phyloP scores from a whole-genome alignment of 2,113 vertebrate species.

The Pseudopipra pipra region DNA sequence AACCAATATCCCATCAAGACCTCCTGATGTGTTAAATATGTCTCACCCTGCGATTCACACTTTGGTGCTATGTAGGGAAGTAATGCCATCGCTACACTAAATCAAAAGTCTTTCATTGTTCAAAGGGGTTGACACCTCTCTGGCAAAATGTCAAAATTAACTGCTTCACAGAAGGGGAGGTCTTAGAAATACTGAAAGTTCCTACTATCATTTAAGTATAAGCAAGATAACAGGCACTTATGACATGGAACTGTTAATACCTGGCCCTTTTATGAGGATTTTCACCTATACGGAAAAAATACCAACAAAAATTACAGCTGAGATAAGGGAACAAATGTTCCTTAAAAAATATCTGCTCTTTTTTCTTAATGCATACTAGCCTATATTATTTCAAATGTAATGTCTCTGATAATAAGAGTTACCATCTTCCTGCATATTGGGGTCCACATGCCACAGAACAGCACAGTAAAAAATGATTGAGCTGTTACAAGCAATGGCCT shows the following conservation, averaged over 20 bases:
- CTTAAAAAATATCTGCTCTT: neutral
- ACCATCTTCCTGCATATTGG: neutral
- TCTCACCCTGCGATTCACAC: neutral
- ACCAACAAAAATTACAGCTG: neutral
- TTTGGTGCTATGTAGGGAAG: neutral
- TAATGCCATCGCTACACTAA: neutral
- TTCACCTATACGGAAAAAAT: neutral
- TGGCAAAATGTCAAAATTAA: constrained; percentile 42
- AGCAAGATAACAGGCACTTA: constrained; percentile 33
- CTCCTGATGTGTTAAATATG: constrained; percentile 1
- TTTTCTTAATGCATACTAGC: neutral
- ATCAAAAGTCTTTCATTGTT: constrained; percentile 22
- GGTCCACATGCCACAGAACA: neutral
- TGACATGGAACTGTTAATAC: neutral
- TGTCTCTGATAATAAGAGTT: neutral
- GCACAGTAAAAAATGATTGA: neutral
- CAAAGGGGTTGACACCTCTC: neutral
- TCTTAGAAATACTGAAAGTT: constrained; percentile 20
- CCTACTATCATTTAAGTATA: neutral
- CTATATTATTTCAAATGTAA: neutral
- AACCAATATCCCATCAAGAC: neutral
- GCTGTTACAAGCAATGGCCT: neutral
- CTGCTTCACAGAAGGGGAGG: constrained; percentile 22
- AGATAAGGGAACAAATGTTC: neutral
- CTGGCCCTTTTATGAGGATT: neutral